Evolutionary conservation across 2,888 invertebrate species (phyloP).

Genomic region (Dryobota labecula): DNA sequence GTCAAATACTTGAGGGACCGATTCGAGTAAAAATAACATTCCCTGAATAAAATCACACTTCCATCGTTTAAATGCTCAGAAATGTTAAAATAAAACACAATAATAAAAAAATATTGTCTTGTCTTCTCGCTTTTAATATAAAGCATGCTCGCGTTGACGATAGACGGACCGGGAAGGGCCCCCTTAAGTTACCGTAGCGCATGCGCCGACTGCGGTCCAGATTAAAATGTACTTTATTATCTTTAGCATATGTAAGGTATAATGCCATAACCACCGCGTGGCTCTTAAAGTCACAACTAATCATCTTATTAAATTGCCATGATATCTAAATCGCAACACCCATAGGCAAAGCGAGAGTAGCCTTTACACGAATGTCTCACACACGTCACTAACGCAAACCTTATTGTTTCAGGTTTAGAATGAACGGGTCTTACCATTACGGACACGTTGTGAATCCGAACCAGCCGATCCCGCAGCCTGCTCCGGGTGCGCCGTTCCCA

Average conservation of each 20-base stretch:
- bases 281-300: neutral
- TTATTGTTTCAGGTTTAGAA: conserved; percentile 42
- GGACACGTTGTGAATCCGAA: conserved; percentile 16
- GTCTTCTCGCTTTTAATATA: neutral
- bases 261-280: neutral
- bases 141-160: no score
- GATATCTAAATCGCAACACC: neutral
- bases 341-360: neutral
- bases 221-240: neutral
- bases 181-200: no score
- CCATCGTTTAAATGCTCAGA: neutral
- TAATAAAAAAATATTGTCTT: neutral
- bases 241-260: neutral
- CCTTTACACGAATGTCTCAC: neutral
- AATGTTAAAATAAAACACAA: neutral
- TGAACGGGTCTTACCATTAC: conserved; percentile 67
- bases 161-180: no score
- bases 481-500: conserved; percentile 58
- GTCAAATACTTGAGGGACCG: neutral
- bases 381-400: conserved; percentile 3
- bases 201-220: neutral
- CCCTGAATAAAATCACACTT: neutral
- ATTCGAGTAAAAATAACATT: neutral
- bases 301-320: neutral
- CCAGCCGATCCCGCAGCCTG: conserved; percentile 45